phyloP scores from a whole-genome alignment of 2,797 vertebrate species.

The Phrynocephalus guinanensis region DNA sequence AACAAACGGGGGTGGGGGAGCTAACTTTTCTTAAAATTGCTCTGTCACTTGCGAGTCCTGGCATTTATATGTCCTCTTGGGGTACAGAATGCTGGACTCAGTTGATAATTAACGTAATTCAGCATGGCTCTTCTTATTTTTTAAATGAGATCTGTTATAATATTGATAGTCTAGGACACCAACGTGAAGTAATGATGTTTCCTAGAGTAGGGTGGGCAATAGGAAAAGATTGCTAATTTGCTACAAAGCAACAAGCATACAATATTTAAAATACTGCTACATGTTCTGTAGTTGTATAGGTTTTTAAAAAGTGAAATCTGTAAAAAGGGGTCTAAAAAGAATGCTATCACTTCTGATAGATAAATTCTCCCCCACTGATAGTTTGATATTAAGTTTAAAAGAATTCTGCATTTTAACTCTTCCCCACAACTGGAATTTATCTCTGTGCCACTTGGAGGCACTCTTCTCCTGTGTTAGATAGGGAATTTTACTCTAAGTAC shows the following conservation, averaged over 20 bases:
- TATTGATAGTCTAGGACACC: slow-evolving; percentile 1
- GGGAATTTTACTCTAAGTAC: slow-evolving; percentile 46
- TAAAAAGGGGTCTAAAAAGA: slow-evolving; percentile 25
- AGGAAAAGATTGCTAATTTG: background rate
- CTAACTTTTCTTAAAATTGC: background rate
- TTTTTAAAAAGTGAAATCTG: slow-evolving; percentile 23
- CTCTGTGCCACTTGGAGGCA: slow-evolving; percentile 81
- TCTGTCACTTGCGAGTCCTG: background rate
- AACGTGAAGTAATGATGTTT: fast-evolving
- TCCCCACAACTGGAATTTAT: slow-evolving; percentile 67
- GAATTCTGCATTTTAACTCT: slow-evolving; percentile 43
- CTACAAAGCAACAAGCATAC: background rate
- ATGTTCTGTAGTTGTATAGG: background rate
- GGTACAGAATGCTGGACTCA: background rate
- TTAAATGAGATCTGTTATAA: background rate
- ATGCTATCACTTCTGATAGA: background rate
- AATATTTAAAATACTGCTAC: fast-evolving
- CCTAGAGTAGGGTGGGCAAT: slow-evolving; percentile 12
- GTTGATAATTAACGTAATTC: background rate
- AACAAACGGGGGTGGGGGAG: background rate
- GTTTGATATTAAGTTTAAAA: slow-evolving; percentile 23
- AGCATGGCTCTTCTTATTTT: background rate
- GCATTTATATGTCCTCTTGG: background rate
- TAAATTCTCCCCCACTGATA: background rate
- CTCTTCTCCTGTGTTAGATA: slow-evolving; percentile 74